Evolutionary conservation across 2,113 vertebrate species (phyloP).

Genomic region (Phocoena phocoena): DNA sequence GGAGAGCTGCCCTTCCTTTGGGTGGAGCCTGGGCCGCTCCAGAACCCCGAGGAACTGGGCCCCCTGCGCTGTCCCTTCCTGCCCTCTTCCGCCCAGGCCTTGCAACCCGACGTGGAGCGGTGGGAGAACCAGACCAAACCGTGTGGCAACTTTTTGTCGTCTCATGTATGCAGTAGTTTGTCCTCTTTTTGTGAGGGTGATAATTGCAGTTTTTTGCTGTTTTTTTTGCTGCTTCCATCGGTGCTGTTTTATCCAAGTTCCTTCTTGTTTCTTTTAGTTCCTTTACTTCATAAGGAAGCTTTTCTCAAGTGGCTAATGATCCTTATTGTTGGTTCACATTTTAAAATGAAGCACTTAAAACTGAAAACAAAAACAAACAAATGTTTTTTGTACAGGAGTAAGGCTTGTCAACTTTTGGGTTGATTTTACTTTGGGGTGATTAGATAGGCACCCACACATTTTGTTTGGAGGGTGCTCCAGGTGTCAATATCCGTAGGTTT

Average conservation of each 20-base stretch:
- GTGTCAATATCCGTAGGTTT: background rate
- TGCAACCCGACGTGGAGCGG: background rate
- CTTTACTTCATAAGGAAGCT: background rate
- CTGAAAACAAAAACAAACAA: background rate
- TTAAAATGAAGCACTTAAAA: background rate
- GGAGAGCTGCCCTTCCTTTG: background rate
- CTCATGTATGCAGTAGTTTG: background rate
- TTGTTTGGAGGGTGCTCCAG: background rate
- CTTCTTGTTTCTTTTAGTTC: background rate
- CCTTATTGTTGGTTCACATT: background rate
- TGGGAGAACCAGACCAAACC: slow-evolving; percentile 84
- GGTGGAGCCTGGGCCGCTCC: background rate
- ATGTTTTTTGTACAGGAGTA: background rate
- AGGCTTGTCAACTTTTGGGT: background rate
- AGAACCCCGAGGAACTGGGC: background rate
- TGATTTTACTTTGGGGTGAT: background rate
- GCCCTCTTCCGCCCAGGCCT: too few species aligned
- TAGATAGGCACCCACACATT: background rate
- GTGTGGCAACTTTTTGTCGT: slow-evolving; percentile 76
- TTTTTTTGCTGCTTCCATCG: background rate
- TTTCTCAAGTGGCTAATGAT: background rate
- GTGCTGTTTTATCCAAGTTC: background rate
- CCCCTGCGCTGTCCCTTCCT: too few species aligned
- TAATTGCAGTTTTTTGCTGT: background rate
- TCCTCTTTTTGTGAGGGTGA: background rate